Evolutionary conservation across 2,113 vertebrate genomes (phyloP).

Genomic region (Phylloscopus whistleri): DNA sequence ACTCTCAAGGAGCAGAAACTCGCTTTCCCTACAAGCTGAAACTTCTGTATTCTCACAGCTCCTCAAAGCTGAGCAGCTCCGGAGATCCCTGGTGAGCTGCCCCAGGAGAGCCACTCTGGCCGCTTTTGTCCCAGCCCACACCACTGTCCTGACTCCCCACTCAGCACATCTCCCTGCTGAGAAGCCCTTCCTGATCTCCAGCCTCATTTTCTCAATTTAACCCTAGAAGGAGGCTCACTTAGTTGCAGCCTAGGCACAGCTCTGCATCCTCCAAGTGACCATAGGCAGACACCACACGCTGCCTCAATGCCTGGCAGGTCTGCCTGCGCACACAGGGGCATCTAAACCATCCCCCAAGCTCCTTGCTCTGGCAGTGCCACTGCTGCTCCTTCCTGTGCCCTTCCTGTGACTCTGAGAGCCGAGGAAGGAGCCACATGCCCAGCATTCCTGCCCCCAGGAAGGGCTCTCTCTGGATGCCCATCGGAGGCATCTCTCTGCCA

Average conservation of each 20-base stretch:
- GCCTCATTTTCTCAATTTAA: not conserved
- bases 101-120: not conserved
- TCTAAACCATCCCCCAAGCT: not conserved
- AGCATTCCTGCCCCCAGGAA: accelerated
- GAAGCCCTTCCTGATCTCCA: not conserved
- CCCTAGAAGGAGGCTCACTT: not conserved
- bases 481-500: not conserved
- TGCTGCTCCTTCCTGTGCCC: not conserved
- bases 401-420: accelerated
- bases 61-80: accelerated
- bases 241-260: not conserved
- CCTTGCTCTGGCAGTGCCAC: not conserved
- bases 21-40: not conserved
- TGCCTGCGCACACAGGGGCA: accelerated
- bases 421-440: not conserved
- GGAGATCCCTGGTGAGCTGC: accelerated
- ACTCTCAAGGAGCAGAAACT: not conserved
- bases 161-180: not conserved
- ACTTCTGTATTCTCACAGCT: accelerated
- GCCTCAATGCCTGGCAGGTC: not conserved
- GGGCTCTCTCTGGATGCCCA: too few relatives aligned
- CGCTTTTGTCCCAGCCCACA: not conserved
- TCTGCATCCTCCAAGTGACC: not conserved
- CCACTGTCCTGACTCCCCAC: accelerated
- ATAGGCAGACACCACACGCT: accelerated